Evolutionary conservation across 2,888 invertebrate genomes (phyloP).

Genomic region (Drosophila meridionalis): DNA sequence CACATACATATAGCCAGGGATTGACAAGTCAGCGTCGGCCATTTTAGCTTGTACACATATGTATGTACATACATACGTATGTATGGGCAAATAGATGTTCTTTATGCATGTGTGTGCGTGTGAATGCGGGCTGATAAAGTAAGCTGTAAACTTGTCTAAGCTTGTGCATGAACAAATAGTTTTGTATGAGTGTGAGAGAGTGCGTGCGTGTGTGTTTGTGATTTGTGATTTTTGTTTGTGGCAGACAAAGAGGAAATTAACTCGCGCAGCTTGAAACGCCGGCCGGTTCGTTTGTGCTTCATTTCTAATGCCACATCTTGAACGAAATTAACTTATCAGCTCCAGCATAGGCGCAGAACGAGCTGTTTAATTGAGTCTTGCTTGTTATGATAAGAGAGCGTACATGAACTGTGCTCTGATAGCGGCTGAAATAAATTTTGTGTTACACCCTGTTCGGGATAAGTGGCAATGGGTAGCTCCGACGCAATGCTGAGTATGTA

Average conservation of each 20-base stretch:
- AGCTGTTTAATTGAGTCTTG: constrained; percentile 53
- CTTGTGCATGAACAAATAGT: constrained; percentile 13
- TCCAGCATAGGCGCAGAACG: constrained; percentile 46
- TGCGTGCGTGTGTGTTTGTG: not conserved
- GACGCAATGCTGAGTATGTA: not conserved
- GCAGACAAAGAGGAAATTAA: constrained; percentile 14
- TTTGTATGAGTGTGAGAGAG: constrained; percentile 1
- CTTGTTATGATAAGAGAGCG: constrained; percentile 41
- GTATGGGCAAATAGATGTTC: constrained; percentile 16
- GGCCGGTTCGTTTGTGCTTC: constrained; percentile 19
- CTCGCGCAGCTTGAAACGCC: not conserved
- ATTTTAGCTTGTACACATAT: constrained; percentile 56
- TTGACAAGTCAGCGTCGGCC: constrained; percentile 63
- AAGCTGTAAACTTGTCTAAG: constrained; percentile 48
- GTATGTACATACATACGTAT: not conserved
- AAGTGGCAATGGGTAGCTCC: not conserved
- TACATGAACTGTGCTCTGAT: constrained; percentile 38
- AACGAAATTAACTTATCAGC: constrained; percentile 49
- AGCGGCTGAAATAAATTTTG: constrained; percentile 28
- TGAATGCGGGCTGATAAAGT: constrained; percentile 33
- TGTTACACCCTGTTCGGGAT: not conserved
- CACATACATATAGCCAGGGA: constrained; percentile 29
- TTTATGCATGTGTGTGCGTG: not conserved
- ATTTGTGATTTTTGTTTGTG: constrained; percentile 2
- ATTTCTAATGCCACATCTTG: constrained; percentile 9